Evolutionary conservation across 2,888 invertebrate genomes (phyloP).

Genomic region (Drosophila lacicola): DNA sequence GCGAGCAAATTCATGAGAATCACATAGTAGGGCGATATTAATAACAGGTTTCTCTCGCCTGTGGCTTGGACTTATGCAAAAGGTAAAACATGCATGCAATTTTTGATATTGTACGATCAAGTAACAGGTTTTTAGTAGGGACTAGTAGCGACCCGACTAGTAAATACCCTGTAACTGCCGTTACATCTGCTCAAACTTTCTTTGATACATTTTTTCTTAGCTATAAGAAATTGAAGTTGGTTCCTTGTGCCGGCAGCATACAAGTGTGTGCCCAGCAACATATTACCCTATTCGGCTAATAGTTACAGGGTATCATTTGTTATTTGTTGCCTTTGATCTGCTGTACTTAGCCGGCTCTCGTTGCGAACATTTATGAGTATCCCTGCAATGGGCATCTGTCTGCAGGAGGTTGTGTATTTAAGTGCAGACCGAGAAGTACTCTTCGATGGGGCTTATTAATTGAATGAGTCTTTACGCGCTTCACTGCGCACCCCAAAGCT

Average conservation of each 20-base stretch:
- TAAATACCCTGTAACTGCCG: too few relatives aligned
- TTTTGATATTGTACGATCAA: too few relatives aligned
- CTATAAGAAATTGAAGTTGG: too few relatives aligned
- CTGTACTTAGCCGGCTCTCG: conserved; percentile 3
- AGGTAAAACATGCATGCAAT: too few relatives aligned
- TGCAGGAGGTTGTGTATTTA: not conserved
- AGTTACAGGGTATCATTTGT: not conserved
- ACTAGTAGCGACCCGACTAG: too few relatives aligned
- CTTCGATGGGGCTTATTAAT: conserved; percentile 33
- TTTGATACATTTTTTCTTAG: too few relatives aligned
- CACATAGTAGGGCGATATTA: not conserved
- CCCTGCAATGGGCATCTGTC: conserved; percentile 19
- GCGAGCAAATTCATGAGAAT: not conserved
- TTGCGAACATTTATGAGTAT: conserved; percentile 48
- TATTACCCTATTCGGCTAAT: not conserved
- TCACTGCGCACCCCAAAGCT: conserved; percentile 1
- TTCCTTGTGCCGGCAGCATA: too few relatives aligned
- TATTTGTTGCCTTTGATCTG: not conserved
- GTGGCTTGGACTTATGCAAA: too few relatives aligned
- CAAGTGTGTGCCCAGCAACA: too few relatives aligned
- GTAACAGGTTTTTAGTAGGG: too few relatives aligned
- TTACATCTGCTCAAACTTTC: too few relatives aligned
- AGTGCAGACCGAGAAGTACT: conserved; percentile 8
- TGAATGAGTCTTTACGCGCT: conserved; percentile 12
- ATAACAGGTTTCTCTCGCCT: too few relatives aligned